phyloP scores from a whole-genome alignment of 2,888 invertebrate species.

The Anagyrus pseudococci region DNA sequence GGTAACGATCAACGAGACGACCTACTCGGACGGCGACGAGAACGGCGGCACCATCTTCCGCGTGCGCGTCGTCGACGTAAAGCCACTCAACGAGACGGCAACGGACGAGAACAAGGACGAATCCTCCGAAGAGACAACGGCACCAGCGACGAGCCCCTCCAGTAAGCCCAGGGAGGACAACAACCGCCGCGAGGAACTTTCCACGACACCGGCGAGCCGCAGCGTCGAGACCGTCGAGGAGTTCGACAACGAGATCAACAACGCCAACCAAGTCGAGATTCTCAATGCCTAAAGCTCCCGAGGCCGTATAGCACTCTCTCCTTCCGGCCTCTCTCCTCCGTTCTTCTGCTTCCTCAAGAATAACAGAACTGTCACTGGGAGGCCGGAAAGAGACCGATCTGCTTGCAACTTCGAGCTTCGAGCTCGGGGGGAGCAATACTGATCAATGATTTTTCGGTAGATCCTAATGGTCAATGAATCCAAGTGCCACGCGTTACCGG shows the following conservation, averaged over 20 bases:
- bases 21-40: conserved; percentile 62
- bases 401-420: too few relatives aligned
- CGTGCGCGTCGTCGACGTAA: conserved; percentile 63
- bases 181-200: conserved; percentile 25
- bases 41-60: conserved; percentile 59
- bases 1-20: conserved; percentile 66
- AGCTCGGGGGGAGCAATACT: too few relatives aligned
- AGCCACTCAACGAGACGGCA: conserved; percentile 55
- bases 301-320: too few relatives aligned
- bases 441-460: too few relatives aligned
- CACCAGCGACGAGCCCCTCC: neutral
- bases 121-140: neutral
- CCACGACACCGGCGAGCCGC: conserved; percentile 33
- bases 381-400: too few relatives aligned
- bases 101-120: conserved; percentile 3
- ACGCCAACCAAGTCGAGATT: conserved; percentile 51
- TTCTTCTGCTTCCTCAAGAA: too few relatives aligned
- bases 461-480: too few relatives aligned
- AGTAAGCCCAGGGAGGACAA: conserved; percentile 24
- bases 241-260: conserved; percentile 55
- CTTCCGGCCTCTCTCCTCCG: too few relatives aligned
- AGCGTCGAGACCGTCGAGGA: conserved; percentile 57
- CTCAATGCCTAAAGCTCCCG: conserved; percentile 50
- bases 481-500: too few relatives aligned
- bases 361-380: too few relatives aligned